These are phyloP conservation scores for Delia radicum DNA, from an alignment of 1,140 invertebrate genomes.

Conservation along the genomic window DNA sequence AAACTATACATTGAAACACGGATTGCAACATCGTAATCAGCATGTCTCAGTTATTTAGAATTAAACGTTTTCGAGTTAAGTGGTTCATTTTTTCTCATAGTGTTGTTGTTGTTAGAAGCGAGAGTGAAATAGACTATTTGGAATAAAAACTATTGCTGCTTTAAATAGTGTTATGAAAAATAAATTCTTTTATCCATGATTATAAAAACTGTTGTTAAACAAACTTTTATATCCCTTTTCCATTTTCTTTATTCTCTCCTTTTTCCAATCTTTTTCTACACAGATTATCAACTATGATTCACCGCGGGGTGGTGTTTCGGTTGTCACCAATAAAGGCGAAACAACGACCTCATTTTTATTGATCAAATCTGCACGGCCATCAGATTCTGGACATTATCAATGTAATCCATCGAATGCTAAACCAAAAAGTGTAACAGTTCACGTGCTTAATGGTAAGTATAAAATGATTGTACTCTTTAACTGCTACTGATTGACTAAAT, in stretches of 20 bases:
- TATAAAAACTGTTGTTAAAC: too few species aligned
- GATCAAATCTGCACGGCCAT: conserved; percentile 72
- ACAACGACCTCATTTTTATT: conserved; percentile 76
- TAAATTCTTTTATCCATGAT: too few species aligned
- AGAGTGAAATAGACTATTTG: too few species aligned
- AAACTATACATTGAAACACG: too few species aligned
- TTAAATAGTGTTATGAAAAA: too few species aligned
- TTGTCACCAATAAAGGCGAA: conserved; percentile 76
- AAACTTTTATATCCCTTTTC: neutral
- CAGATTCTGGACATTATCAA: conserved; percentile 74
- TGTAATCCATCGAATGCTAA: conserved; percentile 86
- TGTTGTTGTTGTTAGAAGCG: too few species aligned
- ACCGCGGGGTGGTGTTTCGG: conserved; percentile 72
- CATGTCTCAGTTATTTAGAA: too few species aligned
- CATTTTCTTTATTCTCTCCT: neutral
- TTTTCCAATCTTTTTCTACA: conserved; percentile 18
- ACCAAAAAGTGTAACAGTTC: conserved; percentile 81
- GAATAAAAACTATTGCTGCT: too few species aligned
- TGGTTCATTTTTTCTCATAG: too few species aligned
- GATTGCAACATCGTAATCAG: too few species aligned
- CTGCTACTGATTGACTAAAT: neutral
- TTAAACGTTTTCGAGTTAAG: too few species aligned
- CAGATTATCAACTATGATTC: conserved; percentile 91
- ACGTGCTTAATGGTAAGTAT: conserved; percentile 86
- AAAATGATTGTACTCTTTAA: conserved; percentile 30